Evolutionary conservation across 1,140 invertebrate genomes (phyloP), one percentile per base, ranked within the genome.

Genomic region (Amyelois transitella): DNA sequence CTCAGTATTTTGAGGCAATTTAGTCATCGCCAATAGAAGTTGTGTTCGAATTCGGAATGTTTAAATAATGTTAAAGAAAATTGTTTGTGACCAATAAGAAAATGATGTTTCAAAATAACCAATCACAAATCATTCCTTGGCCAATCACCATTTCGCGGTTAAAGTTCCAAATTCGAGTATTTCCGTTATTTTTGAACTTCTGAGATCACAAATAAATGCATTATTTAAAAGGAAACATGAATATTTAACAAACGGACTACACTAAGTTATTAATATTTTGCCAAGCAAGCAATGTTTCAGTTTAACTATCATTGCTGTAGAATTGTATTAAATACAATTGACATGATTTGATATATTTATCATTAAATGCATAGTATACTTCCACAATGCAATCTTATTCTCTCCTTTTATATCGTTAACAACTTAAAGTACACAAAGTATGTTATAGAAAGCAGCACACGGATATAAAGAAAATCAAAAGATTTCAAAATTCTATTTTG

Each of bases 151-250:
- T 14, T n/a, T n/a, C n/a, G n/a, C n/a, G n/a, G n/a, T n/a, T 38
- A 14, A 14, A 12, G 32, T 38, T 38, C n/a, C 32, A 38, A 38
- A 38, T 38, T 38, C 12, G 17, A 38, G 32, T 2, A 6, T 38
- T 38, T 38, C 32, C n/a, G 32, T 38, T 38, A 38, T n/a, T 22
- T 56, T 56, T 51, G 14, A 44, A 50, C 45, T 44, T 65, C 66
- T 83, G 83, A 87, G 81, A 87, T 87, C 81, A 82, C 71, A 74
- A 79, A 73, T 87, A 87, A 87, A 87, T 87, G 84, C 83, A 82
- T 72, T 67, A 69, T 69, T 67, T 60, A 69, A 73, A 47, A 58
- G 51, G 57, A 73, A 69, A 72, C 17, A 74, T 64, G 60, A 78
- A 75, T 69, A 62, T 24, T 58, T 43, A 55, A 56, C 25, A 47